These are phyloP conservation scores for Pachypanchax playfairii DNA, from an alignment of 2,113 vertebrate genomes.

Conservation along the genomic window DNA sequence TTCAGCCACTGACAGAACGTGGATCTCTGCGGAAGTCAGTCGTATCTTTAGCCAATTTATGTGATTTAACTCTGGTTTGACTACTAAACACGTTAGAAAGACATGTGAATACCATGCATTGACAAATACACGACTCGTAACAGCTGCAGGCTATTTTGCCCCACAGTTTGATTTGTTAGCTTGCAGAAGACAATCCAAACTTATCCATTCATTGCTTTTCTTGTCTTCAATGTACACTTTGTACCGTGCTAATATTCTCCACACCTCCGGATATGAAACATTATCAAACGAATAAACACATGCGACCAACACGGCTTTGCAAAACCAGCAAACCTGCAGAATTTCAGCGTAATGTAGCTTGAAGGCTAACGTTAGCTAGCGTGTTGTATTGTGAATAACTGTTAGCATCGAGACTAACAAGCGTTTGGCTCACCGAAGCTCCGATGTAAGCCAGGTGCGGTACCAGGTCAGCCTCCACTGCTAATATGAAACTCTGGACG, in stretches of 20 bases:
- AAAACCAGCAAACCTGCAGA: no score
- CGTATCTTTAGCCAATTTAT: background rate
- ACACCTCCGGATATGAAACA: accelerated
- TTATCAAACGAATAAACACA: background rate
- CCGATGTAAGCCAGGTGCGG: conserved; percentile 88
- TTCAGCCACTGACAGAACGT: conserved; percentile 56
- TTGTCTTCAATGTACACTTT: background rate
- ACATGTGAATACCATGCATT: background rate
- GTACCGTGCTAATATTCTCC: background rate
- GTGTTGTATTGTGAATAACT: no score
- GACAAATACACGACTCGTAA: background rate
- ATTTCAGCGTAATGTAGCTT: conserved; percentile 8
- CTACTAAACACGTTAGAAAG: background rate
- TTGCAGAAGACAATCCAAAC: conserved; percentile 20
- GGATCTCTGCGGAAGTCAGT: conserved; percentile 64
- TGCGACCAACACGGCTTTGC: background rate
- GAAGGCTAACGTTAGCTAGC: conserved; percentile 49
- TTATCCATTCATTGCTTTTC: background rate
- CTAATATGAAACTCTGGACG: conserved; percentile 83
- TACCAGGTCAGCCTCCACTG: conserved; percentile 87
- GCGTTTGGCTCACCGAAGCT: conserved; percentile 84
- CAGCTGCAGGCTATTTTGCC: background rate
- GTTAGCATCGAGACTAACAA: background rate
- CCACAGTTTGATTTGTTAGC: conserved; percentile 1
- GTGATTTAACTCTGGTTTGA: accelerated